phyloP scores from a whole-genome alignment of 2,888 invertebrate species.

The Cataglyphis cursor region DNA sequence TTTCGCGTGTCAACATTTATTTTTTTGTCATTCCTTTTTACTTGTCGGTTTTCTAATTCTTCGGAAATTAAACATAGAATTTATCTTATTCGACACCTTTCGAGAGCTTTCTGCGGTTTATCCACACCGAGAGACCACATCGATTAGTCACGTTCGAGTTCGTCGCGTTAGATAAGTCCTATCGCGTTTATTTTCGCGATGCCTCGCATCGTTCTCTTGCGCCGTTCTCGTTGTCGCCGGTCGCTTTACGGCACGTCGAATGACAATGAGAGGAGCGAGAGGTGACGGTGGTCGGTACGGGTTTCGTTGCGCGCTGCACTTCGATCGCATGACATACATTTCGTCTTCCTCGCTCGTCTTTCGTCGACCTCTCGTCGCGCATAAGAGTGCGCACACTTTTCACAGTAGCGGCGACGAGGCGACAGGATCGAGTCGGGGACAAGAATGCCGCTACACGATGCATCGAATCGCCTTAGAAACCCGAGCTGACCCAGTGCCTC shows the following conservation, averaged over 20 bases:
- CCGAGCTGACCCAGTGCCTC: slow-evolving; percentile 57
- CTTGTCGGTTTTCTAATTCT: background rate
- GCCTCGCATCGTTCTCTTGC: slow-evolving; percentile 43
- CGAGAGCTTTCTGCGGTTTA: slow-evolving; percentile 23
- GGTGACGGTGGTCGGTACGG: background rate
- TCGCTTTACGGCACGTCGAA: slow-evolving; percentile 66
- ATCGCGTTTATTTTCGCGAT: slow-evolving; percentile 47
- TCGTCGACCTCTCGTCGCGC: slow-evolving; percentile 60
- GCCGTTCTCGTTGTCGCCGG: slow-evolving; percentile 29
- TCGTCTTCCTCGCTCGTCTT: slow-evolving; percentile 76
- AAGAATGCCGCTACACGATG: slow-evolving; percentile 62
- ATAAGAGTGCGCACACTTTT: slow-evolving; percentile 24
- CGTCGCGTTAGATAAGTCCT: slow-evolving; percentile 46
- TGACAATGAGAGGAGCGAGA: slow-evolving; percentile 71
- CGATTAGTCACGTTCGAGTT: slow-evolving; percentile 67
- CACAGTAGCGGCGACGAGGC: slow-evolving; percentile 25
- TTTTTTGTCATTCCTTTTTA: background rate
- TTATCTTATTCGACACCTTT: slow-evolving; percentile 21
- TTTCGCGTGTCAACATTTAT: background rate
- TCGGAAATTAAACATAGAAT: slow-evolving; percentile 1
- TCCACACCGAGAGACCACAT: slow-evolving; percentile 39
- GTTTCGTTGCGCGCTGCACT: slow-evolving; percentile 59
- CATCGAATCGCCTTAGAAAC: slow-evolving; percentile 78
- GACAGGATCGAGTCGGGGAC: slow-evolving; percentile 35
- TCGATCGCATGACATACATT: slow-evolving; percentile 80